Percentiles rank a stretch among this genome's conserved stretches.
phyloP scores from a whole-genome alignment of 2,113 vertebrate genomes.

The Larimichthys polyactis region DNA sequence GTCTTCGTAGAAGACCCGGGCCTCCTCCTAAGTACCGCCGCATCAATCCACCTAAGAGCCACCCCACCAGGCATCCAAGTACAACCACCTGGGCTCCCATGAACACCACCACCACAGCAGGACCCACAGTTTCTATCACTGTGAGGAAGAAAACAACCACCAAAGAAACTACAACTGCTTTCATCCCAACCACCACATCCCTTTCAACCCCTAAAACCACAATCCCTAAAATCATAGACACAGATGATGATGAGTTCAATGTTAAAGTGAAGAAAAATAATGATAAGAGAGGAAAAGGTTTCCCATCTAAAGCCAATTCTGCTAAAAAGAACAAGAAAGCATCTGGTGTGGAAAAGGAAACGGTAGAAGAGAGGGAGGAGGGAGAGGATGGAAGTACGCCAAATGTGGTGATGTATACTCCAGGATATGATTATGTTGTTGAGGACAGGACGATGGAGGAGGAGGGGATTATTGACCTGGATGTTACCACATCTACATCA shows the following conservation, averaged over 20 bases:
- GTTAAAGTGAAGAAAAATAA: constrained; percentile 53
- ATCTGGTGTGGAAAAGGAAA: constrained; percentile 6
- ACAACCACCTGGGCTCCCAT: constrained; percentile 37
- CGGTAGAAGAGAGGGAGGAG: constrained; percentile 34
- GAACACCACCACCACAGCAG: constrained; percentile 27
- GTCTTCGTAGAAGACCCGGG: constrained; percentile 72
- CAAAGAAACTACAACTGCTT: constrained; percentile 40
- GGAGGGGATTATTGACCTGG: constrained; percentile 68
- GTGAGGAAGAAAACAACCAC: constrained; percentile 35
- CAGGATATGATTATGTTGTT: constrained; percentile 79
- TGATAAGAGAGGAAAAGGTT: constrained; percentile 6
- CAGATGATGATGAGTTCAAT: constrained; percentile 64
- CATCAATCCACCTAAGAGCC: constrained; percentile 58
- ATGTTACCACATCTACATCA: constrained; percentile 51
- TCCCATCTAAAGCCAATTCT: constrained; percentile 6
- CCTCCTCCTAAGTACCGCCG: constrained; percentile 54
- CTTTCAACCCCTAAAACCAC: constrained; percentile 29
- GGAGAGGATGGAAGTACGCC: constrained; percentile 80
- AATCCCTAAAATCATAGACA: constrained; percentile 55
- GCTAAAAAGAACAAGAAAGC: constrained; percentile 7
- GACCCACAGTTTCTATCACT: constrained; percentile 30
- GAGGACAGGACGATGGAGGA: constrained; percentile 67
- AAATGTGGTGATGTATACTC: constrained; percentile 61
- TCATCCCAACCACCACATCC: constrained; percentile 18
- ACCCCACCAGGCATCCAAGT: constrained; percentile 17